Conservation (phyloP, 2,797 vertebrate genomes). For the Alauda arvensis region DNA sequence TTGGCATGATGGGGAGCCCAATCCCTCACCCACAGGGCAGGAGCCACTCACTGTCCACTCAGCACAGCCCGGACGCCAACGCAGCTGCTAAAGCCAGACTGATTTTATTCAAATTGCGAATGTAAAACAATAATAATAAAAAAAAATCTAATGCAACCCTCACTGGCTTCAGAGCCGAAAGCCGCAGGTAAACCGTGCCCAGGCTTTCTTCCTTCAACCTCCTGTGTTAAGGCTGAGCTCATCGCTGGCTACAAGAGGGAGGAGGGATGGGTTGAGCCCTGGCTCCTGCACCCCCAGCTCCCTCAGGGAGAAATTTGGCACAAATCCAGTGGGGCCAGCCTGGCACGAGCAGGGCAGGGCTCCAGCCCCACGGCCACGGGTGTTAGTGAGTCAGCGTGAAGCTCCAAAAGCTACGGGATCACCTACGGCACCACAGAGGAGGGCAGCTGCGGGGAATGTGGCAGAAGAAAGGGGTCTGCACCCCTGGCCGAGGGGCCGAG, state of each 20-base stretch:
- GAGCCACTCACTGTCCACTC: background rate
- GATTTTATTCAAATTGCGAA: slow-evolving; percentile 46
- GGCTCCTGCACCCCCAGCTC: background rate
- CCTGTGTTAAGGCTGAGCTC: slow-evolving; percentile 34
- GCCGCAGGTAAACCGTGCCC: background rate
- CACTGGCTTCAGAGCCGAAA: slow-evolving; percentile 6
- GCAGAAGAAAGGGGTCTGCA: slow-evolving; percentile 18
- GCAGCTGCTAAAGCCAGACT: slow-evolving; percentile 10
- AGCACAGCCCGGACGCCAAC: background rate
- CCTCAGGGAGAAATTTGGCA: slow-evolving; percentile 47
- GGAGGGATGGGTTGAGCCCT: background rate
- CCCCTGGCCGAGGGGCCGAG: background rate
- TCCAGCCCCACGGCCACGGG: background rate
- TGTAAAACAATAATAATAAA: slow-evolving; percentile 40
- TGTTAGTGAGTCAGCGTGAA: background rate
- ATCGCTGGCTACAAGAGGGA: background rate
- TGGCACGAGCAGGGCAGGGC: background rate
- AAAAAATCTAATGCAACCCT: background rate
- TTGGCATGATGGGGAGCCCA: accelerated
- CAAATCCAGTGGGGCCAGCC: background rate
- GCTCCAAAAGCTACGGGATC: slow-evolving; percentile 3
- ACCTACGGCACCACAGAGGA: background rate
- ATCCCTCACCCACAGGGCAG: background rate
- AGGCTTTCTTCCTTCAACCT: background rate
- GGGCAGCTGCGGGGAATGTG: slow-evolving; percentile 14